phyloP scores from a whole-genome alignment of 2,888 invertebrate genomes.

The Drosophila nr. fundita region DNA sequence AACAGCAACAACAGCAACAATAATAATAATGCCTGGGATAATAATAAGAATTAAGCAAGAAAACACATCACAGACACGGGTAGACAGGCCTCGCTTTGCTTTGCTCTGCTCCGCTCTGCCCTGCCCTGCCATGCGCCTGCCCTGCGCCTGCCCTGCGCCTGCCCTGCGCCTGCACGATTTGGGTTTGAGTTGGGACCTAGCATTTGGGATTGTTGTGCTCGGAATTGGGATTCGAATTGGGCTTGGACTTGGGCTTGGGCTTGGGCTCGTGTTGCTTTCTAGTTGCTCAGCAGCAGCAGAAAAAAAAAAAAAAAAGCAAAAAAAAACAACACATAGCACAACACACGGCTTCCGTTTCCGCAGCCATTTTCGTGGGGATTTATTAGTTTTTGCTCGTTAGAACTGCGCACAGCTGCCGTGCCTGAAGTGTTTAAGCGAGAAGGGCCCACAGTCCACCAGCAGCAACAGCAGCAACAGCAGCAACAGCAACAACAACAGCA shows the following conservation, averaged over 20 bases:
- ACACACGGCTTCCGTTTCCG: slow-evolving; percentile 81
- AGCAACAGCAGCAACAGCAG: slow-evolving; percentile 32
- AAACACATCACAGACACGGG: slow-evolving; percentile 77
- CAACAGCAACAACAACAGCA: slow-evolving; percentile 61
- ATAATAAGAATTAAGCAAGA: slow-evolving; percentile 82
- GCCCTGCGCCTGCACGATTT: background rate
- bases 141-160: too few species aligned
- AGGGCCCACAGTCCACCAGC: slow-evolving; percentile 37
- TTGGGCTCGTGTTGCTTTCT: slow-evolving; percentile 34
- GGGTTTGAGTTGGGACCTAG: background rate
- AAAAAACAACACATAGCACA: slow-evolving; percentile 46
- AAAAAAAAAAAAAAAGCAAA: background rate
- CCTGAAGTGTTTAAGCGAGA: slow-evolving; percentile 63
- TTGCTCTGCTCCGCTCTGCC: background rate
- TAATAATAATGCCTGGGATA: slow-evolving; percentile 78
- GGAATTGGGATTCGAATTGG: slow-evolving; percentile 24
- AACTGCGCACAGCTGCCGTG: slow-evolving; percentile 77
- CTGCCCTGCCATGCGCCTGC: background rate
- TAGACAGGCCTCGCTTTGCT: slow-evolving; percentile 45
- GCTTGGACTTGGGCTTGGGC: slow-evolving; percentile 13
- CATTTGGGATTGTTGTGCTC: slow-evolving; percentile 1
- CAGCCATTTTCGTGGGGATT: slow-evolving; percentile 82
- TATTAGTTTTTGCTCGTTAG: slow-evolving; percentile 85
- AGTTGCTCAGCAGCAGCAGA: slow-evolving; percentile 2
- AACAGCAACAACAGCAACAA: slow-evolving; percentile 36